Evolutionary conservation across 2,888 invertebrate genomes (phyloP).

Genomic region (Thysanoteuthis rhombus): DNA sequence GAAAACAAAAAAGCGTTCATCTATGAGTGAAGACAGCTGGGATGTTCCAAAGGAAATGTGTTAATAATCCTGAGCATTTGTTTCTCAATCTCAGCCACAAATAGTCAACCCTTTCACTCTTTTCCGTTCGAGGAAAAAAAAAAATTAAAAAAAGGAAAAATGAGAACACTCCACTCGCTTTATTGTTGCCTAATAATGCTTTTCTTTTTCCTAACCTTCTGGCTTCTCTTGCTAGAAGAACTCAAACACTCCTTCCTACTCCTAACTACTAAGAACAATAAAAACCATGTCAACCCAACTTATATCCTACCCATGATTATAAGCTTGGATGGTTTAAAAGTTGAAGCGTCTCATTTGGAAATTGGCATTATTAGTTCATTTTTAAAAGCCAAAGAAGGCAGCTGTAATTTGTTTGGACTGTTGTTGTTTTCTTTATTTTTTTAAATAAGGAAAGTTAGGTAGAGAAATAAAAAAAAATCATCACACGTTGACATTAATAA

Average conservation of each 20-base stretch:
- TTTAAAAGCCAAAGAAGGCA: neutral
- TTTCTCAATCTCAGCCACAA: neutral
- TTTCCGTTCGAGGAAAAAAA: too few species aligned
- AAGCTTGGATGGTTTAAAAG: neutral
- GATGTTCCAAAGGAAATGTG: too few species aligned
- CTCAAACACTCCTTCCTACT: neutral
- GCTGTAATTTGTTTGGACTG: too few species aligned
- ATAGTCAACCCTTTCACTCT: neutral
- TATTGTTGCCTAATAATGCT: neutral
- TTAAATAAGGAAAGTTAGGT: too few species aligned
- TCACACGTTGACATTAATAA: too few species aligned
- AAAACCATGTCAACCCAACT: too few species aligned
- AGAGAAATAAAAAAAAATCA: too few species aligned
- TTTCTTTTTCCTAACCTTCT: neutral
- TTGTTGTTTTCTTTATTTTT: too few species aligned
- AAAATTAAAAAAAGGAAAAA: too few species aligned
- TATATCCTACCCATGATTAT: neutral
- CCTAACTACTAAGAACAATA: neutral
- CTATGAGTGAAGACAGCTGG: too few species aligned
- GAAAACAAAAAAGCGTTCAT: too few species aligned
- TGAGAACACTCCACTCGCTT: neutral
- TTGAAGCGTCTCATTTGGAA: neutral
- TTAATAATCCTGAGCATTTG: too few species aligned
- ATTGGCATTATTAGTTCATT: neutral
- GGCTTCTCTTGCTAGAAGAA: neutral